Percentiles rank a stretch among this genome's conserved stretches.
These are phyloP conservation scores for Orthonevra nobilis DNA, from an alignment of 2,888 invertebrate species.

Conservation along the genomic window DNA sequence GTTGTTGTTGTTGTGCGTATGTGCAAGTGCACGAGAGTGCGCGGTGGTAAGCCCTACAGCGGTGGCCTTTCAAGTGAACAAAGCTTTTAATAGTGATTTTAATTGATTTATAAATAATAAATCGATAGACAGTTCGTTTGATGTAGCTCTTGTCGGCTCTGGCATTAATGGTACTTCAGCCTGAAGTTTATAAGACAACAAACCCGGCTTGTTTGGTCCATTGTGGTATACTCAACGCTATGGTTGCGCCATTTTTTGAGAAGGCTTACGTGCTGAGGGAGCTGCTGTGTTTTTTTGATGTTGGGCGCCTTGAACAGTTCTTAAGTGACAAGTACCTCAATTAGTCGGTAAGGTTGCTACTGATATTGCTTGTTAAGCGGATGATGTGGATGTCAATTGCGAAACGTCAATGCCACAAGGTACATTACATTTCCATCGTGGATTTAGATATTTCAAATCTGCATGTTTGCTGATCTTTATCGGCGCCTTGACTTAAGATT, in stretches of 20 bases:
- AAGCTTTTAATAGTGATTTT: conserved; percentile 11
- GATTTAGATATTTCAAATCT: too few species aligned
- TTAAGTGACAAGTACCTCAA: background rate
- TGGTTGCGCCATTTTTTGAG: conserved; percentile 1
- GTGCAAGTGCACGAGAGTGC: background rate
- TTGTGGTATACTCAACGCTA: conserved; percentile 5
- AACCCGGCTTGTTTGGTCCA: conserved; percentile 12
- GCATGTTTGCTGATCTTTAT: too few species aligned
- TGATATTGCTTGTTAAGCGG: too few species aligned
- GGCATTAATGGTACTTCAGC: conserved; percentile 28
- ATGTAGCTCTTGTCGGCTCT: background rate
- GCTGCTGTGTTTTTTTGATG: too few species aligned
- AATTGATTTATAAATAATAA: conserved; percentile 9
- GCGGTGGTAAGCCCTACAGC: background rate
- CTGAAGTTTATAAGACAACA: conserved; percentile 24
- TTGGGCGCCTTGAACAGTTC: conserved; percentile 4
- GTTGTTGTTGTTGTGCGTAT: too few species aligned
- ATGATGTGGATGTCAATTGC: too few species aligned
- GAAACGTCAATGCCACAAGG: too few species aligned
- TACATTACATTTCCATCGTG: too few species aligned
- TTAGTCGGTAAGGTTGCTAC: too few species aligned
- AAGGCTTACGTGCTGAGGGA: background rate
- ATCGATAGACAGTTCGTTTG: too few species aligned
- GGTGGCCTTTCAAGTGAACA: conserved; percentile 18
- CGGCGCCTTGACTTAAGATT: too few species aligned